phyloP scores from a whole-genome alignment of 2,797 vertebrate species.

The Helicolenus hilgendorfi region DNA sequence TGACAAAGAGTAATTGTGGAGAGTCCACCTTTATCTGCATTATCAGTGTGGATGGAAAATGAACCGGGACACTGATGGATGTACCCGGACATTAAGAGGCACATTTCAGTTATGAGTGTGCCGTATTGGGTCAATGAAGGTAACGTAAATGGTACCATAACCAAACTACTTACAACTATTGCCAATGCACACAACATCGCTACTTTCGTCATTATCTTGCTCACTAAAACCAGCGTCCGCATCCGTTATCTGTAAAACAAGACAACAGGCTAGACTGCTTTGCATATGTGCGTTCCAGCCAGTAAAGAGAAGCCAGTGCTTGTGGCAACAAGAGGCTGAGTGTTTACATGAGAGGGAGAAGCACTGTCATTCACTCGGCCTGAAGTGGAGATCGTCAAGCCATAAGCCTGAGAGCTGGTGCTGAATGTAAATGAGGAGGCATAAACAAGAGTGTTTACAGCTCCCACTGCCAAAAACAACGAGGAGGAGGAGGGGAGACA shows the following conservation, averaged over 20 bases:
- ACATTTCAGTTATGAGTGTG: background rate
- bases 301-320: slow-evolving; percentile 30
- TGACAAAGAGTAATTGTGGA: background rate
- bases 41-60: background rate
- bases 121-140: background rate
- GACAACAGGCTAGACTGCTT: background rate
- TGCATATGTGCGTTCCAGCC: slow-evolving; percentile 5
- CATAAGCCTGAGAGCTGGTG: slow-evolving; percentile 66
- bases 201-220: background rate
- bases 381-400: slow-evolving; percentile 57
- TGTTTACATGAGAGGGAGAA: slow-evolving; percentile 49
- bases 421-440: slow-evolving; percentile 77
- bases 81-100: background rate
- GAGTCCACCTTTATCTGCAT: background rate
- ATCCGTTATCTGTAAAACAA: background rate
- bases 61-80: background rate
- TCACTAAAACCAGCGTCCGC: background rate
- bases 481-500: slow-evolving; percentile 8
- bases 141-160: background rate
- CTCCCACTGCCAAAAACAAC: slow-evolving; percentile 60
- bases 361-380: slow-evolving; percentile 50
- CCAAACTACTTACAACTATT: background rate
- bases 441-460: slow-evolving; percentile 75
- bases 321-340: slow-evolving; percentile 44
- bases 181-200: background rate